Conservation (phyloP, 2,888 invertebrate species). For the Yponomeuta cagnagella region DNA sequence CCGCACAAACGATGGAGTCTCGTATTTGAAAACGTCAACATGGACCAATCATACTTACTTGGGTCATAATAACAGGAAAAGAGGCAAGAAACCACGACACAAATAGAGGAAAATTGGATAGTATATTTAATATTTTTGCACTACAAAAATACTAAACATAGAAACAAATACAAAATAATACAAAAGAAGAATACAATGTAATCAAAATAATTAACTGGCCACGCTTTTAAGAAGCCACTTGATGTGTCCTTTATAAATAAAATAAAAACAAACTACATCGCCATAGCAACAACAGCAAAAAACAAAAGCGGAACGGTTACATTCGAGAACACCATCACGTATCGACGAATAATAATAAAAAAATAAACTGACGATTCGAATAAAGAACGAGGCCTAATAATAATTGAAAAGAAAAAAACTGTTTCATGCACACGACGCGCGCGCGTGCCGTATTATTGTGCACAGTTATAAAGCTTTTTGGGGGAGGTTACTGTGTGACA, state of each 20-base stretch:
- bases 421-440: slow-evolving; percentile 49
- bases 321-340: background rate
- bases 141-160: background rate
- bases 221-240: no score
- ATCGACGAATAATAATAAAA: slow-evolving; percentile 10
- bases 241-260: background rate
- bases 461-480: slow-evolving; percentile 35
- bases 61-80: background rate
- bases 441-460: slow-evolving; percentile 60
- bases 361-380: slow-evolving; percentile 30
- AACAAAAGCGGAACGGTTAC: slow-evolving; percentile 13
- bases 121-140: no score
- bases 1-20: background rate
- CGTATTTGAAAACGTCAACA: background rate
- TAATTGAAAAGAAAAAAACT: slow-evolving; percentile 31
- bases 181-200: background rate
- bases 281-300: background rate
- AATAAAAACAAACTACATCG: background rate
- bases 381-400: slow-evolving; percentile 44
- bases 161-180: background rate
- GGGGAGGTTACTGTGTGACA: slow-evolving; percentile 47
- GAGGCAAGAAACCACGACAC: background rate
- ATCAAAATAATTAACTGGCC: background rate
- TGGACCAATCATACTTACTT: background rate
- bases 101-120: background rate